Evolutionary conservation across 2,113 vertebrate species (phyloP).

Genomic region (Takifugu flavidus): DNA sequence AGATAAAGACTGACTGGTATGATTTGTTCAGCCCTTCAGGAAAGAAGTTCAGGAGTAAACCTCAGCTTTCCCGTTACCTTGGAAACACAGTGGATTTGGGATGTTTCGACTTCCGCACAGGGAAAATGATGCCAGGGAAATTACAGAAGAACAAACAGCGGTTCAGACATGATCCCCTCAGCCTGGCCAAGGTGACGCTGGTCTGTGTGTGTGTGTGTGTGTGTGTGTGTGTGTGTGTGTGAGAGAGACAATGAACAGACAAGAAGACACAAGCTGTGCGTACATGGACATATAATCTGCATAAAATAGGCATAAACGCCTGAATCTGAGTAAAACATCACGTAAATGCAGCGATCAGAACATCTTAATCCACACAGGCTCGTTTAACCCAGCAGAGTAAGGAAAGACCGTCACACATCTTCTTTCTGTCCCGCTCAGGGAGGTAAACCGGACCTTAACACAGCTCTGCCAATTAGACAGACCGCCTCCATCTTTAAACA

Average conservation of each 20-base stretch:
- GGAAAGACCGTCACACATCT: not conserved
- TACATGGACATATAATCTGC: not conserved
- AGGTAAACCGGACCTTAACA: conserved; percentile 86
- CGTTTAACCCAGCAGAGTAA: too few relatives aligned
- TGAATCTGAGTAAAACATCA: too few relatives aligned
- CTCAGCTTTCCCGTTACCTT: conserved; percentile 65
- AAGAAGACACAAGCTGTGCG: not conserved
- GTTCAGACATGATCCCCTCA: conserved; percentile 50
- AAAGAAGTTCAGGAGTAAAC: conserved; percentile 70
- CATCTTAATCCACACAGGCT: too few relatives aligned
- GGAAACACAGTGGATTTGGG: conserved; percentile 62
- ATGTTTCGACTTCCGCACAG: conserved; percentile 67
- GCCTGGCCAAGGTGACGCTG: conserved; percentile 44
- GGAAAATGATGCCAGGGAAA: conserved; percentile 64
- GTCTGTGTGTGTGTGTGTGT: not conserved
- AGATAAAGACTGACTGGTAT: not conserved
- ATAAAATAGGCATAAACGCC: too few relatives aligned
- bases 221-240: not conserved
- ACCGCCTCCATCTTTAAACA: conserved; percentile 93
- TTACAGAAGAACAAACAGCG: conserved; percentile 65
- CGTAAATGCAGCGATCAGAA: too few relatives aligned
- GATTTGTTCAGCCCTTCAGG: conserved; percentile 50
- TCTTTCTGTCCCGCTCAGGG: conserved; percentile 41
- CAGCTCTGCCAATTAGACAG: conserved; percentile 86
- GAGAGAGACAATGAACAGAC: not conserved